phyloP scores from a whole-genome alignment of 1,140 invertebrate genomes.

The Dufourea novaeangliae region DNA sequence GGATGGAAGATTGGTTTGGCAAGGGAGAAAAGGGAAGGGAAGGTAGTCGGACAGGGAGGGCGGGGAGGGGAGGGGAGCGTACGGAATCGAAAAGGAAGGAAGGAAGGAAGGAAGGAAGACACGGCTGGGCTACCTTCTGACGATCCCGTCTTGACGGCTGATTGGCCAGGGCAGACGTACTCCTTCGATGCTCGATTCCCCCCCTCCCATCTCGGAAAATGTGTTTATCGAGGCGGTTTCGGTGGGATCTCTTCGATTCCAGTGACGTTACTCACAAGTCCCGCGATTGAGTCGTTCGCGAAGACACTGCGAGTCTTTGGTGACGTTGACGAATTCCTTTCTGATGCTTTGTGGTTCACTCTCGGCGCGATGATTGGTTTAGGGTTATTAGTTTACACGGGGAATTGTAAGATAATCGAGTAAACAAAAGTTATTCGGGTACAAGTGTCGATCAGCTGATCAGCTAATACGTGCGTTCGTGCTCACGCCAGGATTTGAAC shows the following conservation, averaged over 20 bases:
- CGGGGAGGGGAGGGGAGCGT: slow-evolving; percentile 38
- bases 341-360: too few relatives aligned
- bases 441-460: too few relatives aligned
- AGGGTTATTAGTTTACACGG: too few relatives aligned
- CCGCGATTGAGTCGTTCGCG: too few relatives aligned
- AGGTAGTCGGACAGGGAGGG: slow-evolving; percentile 37
- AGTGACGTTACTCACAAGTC: too few relatives aligned
- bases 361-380: too few relatives aligned
- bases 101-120: slow-evolving; percentile 37
- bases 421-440: too few relatives aligned
- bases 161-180: slow-evolving; percentile 21
- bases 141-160: slow-evolving; percentile 34
- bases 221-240: slow-evolving; percentile 9
- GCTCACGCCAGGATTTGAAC: too few relatives aligned
- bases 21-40: slow-evolving; percentile 60
- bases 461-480: too few relatives aligned
- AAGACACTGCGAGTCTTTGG: too few relatives aligned
- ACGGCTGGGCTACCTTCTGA: slow-evolving; percentile 44
- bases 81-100: slow-evolving; percentile 48
- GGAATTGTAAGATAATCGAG: too few relatives aligned
- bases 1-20: slow-evolving; percentile 78
- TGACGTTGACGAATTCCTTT: too few relatives aligned
- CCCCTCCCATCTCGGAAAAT: slow-evolving; percentile 27
- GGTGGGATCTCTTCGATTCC: not conserved
- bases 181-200: not conserved